Conservation (phyloP, 2,797 vertebrate species). For the Gymnocypris eckloni region DNA sequence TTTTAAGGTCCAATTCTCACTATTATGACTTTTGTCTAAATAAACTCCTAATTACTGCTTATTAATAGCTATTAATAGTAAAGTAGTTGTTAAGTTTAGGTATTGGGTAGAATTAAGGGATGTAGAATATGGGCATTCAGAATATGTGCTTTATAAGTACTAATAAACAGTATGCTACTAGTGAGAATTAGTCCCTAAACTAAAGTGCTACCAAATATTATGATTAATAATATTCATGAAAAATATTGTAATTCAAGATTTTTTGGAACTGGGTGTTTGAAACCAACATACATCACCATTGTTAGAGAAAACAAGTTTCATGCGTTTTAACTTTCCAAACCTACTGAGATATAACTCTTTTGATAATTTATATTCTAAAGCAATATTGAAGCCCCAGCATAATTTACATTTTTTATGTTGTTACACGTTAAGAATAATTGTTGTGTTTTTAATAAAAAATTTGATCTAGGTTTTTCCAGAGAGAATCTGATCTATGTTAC, state of each 20-base stretch:
- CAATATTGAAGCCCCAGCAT: no score
- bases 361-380: background rate
- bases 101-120: no score
- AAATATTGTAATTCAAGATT: background rate
- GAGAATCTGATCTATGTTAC: constrained; percentile 58
- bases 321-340: background rate
- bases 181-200: background rate
- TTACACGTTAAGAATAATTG: background rate
- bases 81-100: background rate
- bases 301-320: background rate
- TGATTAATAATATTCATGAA: background rate
- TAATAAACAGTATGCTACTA: background rate
- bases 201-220: background rate
- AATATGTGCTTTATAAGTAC: background rate
- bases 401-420: no score
- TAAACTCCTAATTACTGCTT: background rate
- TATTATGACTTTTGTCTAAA: background rate
- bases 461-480: constrained; percentile 21
- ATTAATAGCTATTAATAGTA: background rate
- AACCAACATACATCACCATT: background rate
- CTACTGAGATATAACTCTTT: background rate
- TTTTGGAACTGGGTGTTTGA: background rate
- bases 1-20: background rate
- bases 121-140: background rate
- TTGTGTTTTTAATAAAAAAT: constrained; percentile 26